These are phyloP conservation scores for Druceiella hillmani DNA, from an alignment of 2,888 invertebrate genomes.

Conservation along the genomic window DNA sequence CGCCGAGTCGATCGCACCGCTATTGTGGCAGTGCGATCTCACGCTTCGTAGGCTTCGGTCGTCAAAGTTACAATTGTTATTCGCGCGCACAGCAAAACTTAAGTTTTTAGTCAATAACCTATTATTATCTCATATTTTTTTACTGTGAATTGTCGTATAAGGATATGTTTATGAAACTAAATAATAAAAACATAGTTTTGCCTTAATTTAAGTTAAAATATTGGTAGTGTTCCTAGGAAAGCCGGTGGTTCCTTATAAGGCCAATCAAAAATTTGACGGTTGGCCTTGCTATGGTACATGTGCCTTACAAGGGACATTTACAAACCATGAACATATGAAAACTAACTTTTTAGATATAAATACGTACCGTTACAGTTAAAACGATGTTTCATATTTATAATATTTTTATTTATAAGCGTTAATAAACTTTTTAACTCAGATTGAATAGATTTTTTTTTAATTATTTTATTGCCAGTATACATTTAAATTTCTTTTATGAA, in stretches of 20 bases:
- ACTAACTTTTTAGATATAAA: conserved; percentile 7
- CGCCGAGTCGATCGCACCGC: conserved; percentile 14
- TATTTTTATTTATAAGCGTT: conserved; percentile 9
- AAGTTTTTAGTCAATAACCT: conserved; percentile 13
- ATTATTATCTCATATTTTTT: conserved; percentile 18
- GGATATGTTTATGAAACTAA: conserved; percentile 16
- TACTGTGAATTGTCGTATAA: conserved; percentile 21
- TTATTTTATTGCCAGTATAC: conserved; percentile 7
- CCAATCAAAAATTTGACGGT: conserved; percentile 22
- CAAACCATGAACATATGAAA: conserved; percentile 7
- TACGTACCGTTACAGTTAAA: too few relatives aligned
- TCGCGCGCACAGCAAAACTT: conserved; percentile 13
- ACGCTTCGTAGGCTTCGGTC: conserved; percentile 17
- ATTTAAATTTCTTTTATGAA: too few relatives aligned
- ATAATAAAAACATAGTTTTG: conserved; percentile 19
- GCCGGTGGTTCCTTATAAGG: conserved; percentile 24
- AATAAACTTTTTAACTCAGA: conserved; percentile 11
- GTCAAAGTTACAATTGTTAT: too few relatives aligned
- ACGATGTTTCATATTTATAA: conserved; percentile 7
- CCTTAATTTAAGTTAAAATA: conserved; percentile 19
- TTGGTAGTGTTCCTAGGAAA: conserved; percentile 22
- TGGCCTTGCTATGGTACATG: conserved; percentile 20
- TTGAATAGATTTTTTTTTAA: conserved; percentile 11
- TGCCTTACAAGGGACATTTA: conserved; percentile 14
- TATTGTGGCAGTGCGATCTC: conserved; percentile 15